A percentile compares a stretch with the other conserved stretches of the same genome.
These are phyloP conservation scores for Ceuthmochares aereus DNA, from an alignment of 2,113 vertebrate genomes.

Conservation along the genomic window DNA sequence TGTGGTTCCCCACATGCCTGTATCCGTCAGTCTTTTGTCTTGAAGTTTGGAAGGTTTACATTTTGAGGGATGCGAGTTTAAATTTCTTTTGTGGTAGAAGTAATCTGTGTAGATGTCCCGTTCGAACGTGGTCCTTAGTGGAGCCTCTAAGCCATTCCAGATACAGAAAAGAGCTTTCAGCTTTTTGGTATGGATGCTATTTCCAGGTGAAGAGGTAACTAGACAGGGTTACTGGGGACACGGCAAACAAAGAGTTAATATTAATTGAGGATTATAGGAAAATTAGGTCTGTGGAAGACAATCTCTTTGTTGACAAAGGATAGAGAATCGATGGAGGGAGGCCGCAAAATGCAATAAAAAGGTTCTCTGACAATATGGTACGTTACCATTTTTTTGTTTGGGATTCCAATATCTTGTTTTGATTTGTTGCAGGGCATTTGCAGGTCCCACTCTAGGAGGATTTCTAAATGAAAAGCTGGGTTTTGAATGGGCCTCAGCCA, in stretches of 20 bases:
- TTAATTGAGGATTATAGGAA: background rate
- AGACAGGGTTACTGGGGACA: background rate
- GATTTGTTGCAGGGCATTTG: conserved; percentile 82
- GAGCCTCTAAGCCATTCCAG: background rate
- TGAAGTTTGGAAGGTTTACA: background rate
- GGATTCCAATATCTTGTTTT: background rate
- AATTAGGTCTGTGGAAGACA: background rate
- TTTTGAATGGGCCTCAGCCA: conserved; percentile 88
- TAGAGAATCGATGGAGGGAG: background rate
- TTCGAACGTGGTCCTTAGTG: background rate
- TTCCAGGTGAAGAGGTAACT: background rate
- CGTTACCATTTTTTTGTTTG: background rate
- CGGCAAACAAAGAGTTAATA: background rate
- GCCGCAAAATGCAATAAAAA: background rate
- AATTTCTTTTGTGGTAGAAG: background rate
- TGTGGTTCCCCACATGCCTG: background rate
- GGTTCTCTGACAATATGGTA: background rate
- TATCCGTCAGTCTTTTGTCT: background rate
- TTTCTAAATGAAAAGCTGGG: conserved; percentile 85
- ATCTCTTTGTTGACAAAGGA: background rate
- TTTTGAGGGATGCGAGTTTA: background rate
- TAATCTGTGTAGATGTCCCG: background rate
- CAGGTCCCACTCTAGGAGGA: conserved; percentile 88
- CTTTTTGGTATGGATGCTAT: background rate
- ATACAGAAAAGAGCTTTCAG: background rate